Evolutionary conservation across 2,888 invertebrate genomes (phyloP).

Genomic region (Noctua janthe): DNA sequence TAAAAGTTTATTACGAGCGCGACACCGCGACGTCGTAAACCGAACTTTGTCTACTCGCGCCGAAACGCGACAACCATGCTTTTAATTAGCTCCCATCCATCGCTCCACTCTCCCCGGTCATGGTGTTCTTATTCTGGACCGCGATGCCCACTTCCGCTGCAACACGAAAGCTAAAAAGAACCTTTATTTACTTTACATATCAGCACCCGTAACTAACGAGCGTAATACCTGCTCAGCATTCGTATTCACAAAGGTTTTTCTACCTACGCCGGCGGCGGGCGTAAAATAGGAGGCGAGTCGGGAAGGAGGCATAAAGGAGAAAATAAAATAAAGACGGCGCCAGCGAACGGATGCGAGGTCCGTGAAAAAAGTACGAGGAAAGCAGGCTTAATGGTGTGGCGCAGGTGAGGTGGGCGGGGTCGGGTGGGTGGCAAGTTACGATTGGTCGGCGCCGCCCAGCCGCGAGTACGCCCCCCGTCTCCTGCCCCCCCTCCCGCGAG

Average conservation of each 20-base stretch:
- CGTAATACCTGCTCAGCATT: constrained; percentile 89
- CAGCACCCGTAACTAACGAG: constrained; percentile 88
- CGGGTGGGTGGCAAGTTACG: constrained; percentile 85
- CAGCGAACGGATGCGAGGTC: constrained; percentile 89
- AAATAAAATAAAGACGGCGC: constrained; percentile 90
- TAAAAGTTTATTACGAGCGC: constrained; percentile 86
- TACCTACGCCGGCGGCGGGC: constrained; percentile 88
- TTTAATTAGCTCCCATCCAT: constrained; percentile 66
- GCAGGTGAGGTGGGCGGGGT: constrained; percentile 90
- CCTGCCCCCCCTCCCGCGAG: constrained; percentile 68
- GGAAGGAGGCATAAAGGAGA: constrained; percentile 90
- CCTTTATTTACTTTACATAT: constrained; percentile 89
- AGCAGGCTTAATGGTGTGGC: constrained; percentile 89
- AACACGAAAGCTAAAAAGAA: constrained; percentile 71
- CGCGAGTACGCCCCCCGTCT: constrained; percentile 83
- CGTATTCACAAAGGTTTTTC: constrained; percentile 90
- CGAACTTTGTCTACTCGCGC: constrained; percentile 71
- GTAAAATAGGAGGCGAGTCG: constrained; percentile 88
- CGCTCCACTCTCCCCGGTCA: constrained; percentile 17
- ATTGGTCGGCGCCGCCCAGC: constrained; percentile 90
- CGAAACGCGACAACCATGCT: constrained; percentile 58
- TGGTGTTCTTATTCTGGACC: constrained; percentile 31
- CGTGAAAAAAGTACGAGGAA: constrained; percentile 89
- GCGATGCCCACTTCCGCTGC: constrained; percentile 39
- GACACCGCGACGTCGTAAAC: constrained; percentile 80